These are phyloP conservation scores for Strigamia crassipes DNA, from an alignment of 2,888 invertebrate species.

Conservation along the genomic window DNA sequence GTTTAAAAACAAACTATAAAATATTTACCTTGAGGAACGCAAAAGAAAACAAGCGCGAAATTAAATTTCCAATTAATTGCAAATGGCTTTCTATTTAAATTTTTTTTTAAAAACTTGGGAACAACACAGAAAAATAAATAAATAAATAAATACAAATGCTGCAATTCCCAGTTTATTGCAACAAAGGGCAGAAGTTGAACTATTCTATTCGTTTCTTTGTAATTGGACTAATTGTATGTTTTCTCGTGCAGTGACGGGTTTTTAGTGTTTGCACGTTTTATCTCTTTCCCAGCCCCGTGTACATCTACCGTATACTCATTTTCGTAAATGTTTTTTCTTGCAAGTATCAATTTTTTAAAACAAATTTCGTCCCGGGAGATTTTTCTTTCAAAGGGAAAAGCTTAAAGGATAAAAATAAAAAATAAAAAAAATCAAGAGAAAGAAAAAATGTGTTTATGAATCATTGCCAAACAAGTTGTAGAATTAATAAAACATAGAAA, in stretches of 20 bases:
- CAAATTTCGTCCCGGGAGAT: background rate
- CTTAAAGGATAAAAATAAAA: background rate
- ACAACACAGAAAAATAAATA: background rate
- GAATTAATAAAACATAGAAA: too few relatives aligned
- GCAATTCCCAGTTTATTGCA: background rate
- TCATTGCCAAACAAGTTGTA: background rate
- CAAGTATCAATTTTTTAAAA: background rate
- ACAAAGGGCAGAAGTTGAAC: background rate
- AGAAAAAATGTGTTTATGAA: background rate
- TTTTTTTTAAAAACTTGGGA: background rate
- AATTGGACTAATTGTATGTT: background rate
- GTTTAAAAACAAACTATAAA: background rate
- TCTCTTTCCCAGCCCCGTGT: background rate
- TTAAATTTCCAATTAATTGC: background rate
- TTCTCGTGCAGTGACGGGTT: background rate
- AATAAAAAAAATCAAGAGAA: background rate
- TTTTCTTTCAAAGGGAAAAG: background rate
- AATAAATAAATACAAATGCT: background rate
- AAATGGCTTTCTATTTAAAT: background rate
- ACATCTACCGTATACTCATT: background rate
- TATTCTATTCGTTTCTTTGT: background rate
- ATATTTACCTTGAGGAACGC: background rate
- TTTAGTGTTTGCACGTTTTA: background rate
- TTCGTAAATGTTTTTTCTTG: background rate
- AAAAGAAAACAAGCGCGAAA: background rate